phyloP scores from a whole-genome alignment of 2,888 invertebrate species.

The Agonopterix alstromeriana region DNA sequence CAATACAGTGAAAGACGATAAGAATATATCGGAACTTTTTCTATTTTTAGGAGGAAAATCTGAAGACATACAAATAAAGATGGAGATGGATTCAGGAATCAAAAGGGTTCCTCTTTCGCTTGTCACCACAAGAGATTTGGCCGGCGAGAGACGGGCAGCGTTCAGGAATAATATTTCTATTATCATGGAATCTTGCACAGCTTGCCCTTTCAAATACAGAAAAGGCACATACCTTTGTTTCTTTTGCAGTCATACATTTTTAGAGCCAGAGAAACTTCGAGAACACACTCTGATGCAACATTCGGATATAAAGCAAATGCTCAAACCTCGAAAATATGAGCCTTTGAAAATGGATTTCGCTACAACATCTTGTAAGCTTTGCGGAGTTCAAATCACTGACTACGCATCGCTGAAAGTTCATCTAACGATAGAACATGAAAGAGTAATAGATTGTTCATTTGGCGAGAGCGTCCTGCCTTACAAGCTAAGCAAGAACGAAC shows the following conservation, averaged over 20 bases:
- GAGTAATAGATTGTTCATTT: slow-evolving; percentile 42
- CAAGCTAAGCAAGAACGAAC: slow-evolving; percentile 54
- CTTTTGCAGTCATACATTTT: slow-evolving; percentile 55
- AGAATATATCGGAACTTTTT: slow-evolving; percentile 59
- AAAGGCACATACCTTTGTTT: slow-evolving; percentile 62
- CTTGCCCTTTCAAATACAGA: slow-evolving; percentile 65
- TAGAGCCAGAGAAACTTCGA: slow-evolving; percentile 59
- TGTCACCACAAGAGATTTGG: slow-evolving; percentile 14
- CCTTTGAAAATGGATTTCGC: slow-evolving; percentile 64
- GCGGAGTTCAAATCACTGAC: slow-evolving; percentile 36
- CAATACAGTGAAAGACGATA: neutral
- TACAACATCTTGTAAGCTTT: slow-evolving; percentile 46
- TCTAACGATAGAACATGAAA: slow-evolving; percentile 42
- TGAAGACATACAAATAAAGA: slow-evolving; percentile 43
- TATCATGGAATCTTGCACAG: slow-evolving; percentile 54
- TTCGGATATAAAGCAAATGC: slow-evolving; percentile 31
- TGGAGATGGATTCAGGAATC: slow-evolving; percentile 35
- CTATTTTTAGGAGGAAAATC: slow-evolving; percentile 70
- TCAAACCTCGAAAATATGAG: slow-evolving; percentile 60
- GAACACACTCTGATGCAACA: slow-evolving; percentile 49
- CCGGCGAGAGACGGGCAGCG: slow-evolving; percentile 43
- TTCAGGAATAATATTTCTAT: slow-evolving; percentile 58
- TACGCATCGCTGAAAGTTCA: slow-evolving; percentile 51
- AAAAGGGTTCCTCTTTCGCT: neutral
- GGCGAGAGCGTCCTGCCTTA: slow-evolving; percentile 64